phyloP scores from a whole-genome alignment of 1,140 invertebrate species.

The Dendrolimus punctatus region DNA sequence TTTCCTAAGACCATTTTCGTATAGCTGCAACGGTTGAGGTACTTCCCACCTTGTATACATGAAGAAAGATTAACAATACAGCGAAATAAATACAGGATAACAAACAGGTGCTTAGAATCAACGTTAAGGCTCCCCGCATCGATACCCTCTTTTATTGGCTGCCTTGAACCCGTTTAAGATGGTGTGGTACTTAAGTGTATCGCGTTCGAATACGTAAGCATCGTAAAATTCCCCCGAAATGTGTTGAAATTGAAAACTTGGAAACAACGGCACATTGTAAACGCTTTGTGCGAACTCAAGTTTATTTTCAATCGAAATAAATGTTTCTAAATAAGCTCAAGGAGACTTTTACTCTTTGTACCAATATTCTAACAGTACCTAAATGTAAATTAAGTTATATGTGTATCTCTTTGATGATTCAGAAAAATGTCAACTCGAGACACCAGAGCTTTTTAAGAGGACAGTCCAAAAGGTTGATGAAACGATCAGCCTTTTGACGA shows the following conservation, averaged over 20 bases:
- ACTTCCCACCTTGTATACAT: no score
- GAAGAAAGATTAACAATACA: constrained; percentile 6
- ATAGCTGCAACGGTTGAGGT: no score
- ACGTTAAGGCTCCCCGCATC: constrained; percentile 10
- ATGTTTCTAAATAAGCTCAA: no score
- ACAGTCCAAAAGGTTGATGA: no score
- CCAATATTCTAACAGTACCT: no score
- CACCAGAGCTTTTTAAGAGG: no score
- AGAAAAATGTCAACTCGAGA: no score
- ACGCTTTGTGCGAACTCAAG: constrained; percentile 4
- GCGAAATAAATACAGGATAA: constrained; percentile 19
- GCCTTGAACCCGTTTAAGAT: constrained; percentile 19
- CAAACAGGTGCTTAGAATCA: constrained; percentile 19
- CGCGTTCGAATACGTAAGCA: constrained; percentile 11
- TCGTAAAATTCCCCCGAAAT: constrained; percentile 18
- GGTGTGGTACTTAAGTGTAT: constrained; percentile 14
- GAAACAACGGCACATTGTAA: constrained; percentile 6
- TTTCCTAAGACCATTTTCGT: no score
- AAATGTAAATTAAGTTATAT: no score
- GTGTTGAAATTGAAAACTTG: constrained; percentile 18
- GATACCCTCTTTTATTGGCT: constrained; percentile 22
- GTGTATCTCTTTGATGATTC: no score
- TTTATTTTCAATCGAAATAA: not conserved
- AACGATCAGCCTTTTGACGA: no score
- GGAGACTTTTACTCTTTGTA: no score